phyloP scores from a whole-genome alignment of 2,888 invertebrate species.

The Steromphala cineraria region DNA sequence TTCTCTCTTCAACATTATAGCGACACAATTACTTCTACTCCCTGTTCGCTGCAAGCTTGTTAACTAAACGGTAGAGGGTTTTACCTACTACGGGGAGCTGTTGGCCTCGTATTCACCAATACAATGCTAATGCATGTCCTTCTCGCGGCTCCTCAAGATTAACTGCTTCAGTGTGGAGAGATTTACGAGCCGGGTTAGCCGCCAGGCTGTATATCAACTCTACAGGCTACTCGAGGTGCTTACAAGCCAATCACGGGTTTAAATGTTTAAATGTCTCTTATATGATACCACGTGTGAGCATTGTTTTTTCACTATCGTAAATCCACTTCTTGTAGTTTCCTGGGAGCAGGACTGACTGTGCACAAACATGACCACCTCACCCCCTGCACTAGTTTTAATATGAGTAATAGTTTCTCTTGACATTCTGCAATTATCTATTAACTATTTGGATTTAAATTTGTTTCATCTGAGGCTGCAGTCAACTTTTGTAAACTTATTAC shows the following conservation, averaged over 20 bases:
- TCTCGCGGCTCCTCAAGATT: not conserved
- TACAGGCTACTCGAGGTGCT: not conserved
- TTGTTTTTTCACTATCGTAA: conserved; percentile 3
- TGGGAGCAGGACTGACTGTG: too few species aligned
- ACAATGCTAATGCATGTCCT: not conserved
- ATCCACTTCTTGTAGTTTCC: not conserved
- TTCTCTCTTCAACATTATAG: not conserved
- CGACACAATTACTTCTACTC: not conserved
- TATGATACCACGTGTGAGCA: not conserved
- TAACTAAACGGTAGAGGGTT: not conserved
- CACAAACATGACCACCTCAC: too few species aligned
- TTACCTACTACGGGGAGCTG: not conserved
- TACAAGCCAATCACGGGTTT: not conserved
- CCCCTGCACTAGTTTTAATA: too few species aligned
- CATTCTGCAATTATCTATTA: too few species aligned
- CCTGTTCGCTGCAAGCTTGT: not conserved
- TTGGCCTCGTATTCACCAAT: not conserved
- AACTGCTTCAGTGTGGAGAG: not conserved
- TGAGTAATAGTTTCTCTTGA: too few species aligned
- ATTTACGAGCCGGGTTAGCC: not conserved
- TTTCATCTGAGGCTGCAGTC: too few species aligned
- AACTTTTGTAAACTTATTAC: too few species aligned
- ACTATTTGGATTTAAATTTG: too few species aligned
- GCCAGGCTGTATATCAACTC: not conserved
- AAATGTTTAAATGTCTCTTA: conserved; percentile 5